phyloP scores from a whole-genome alignment of 2,888 invertebrate species.

The Phalera bucephala region DNA sequence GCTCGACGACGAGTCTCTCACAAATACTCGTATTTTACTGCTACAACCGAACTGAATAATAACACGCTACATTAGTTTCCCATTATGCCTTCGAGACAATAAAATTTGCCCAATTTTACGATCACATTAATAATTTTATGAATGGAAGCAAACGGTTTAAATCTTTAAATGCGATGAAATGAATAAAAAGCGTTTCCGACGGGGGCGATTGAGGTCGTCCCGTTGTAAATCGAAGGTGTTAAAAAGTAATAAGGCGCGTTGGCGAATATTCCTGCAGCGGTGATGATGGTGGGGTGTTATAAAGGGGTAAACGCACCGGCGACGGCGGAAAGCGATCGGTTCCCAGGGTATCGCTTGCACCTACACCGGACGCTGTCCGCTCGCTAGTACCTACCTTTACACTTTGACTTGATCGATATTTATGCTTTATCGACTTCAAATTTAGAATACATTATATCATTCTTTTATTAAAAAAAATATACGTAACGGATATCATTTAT shows the following conservation, averaged over 20 bases:
- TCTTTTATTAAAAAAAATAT: not conserved
- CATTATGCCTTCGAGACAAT: slow-evolving; percentile 82
- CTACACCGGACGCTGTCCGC: slow-evolving; percentile 69
- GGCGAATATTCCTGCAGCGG: slow-evolving; percentile 35
- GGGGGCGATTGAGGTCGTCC: slow-evolving; percentile 64
- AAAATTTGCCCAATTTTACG: slow-evolving; percentile 83
- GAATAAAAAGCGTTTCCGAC: slow-evolving; percentile 64
- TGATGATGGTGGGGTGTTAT: slow-evolving; percentile 44
- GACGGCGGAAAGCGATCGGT: slow-evolving; percentile 66
- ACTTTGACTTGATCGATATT: slow-evolving; percentile 18
- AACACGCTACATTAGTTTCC: slow-evolving; percentile 83
- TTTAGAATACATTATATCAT: not conserved
- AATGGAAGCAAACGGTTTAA: slow-evolving; percentile 79
- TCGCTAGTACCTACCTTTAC: slow-evolving; percentile 24
- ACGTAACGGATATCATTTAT: too few relatives aligned
- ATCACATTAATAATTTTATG: slow-evolving; percentile 83
- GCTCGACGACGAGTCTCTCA: slow-evolving; percentile 51
- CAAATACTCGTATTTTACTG: slow-evolving; percentile 79
- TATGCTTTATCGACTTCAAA: slow-evolving; percentile 15
- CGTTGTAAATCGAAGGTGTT: slow-evolving; percentile 58
- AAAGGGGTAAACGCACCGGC: slow-evolving; percentile 41
- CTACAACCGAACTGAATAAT: slow-evolving; percentile 81
- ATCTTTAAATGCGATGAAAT: slow-evolving; percentile 70
- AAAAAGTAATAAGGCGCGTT: slow-evolving; percentile 53
- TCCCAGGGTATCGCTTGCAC: slow-evolving; percentile 80